These are phyloP conservation scores for Caenorhabditis sp. DNA, from an alignment of 2,888 invertebrate genomes.

Conservation along the genomic window DNA sequence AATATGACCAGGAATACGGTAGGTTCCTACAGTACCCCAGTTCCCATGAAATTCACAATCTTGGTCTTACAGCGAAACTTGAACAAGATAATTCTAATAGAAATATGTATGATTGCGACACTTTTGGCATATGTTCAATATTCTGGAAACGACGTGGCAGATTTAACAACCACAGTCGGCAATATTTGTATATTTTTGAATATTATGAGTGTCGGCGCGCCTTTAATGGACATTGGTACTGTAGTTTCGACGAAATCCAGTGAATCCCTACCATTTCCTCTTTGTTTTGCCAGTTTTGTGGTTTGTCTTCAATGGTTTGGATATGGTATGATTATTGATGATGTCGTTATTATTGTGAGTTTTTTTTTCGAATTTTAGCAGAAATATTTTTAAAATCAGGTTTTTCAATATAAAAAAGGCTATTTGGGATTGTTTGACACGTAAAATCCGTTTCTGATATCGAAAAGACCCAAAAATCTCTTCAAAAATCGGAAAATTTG, in stretches of 20 bases:
- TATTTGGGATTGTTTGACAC: too few relatives aligned
- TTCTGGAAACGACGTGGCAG: slow-evolving; percentile 5
- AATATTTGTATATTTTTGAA: slow-evolving; percentile 66
- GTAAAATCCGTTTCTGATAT: too few relatives aligned
- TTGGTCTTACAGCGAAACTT: slow-evolving; percentile 25
- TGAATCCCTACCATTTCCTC: slow-evolving; percentile 85
- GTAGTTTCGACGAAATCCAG: slow-evolving; percentile 79
- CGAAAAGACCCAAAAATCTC: too few relatives aligned
- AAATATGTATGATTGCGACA: slow-evolving; percentile 19
- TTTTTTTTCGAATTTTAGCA: too few relatives aligned
- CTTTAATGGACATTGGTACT: slow-evolving; percentile 54
- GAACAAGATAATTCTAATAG: slow-evolving; percentile 26
- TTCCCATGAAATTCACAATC: too few relatives aligned
- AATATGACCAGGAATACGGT: slow-evolving; percentile 76
- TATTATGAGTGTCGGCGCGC: slow-evolving; percentile 63
- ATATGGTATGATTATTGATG: slow-evolving; percentile 82
- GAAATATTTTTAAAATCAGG: too few relatives aligned
- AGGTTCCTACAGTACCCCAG: neutral
- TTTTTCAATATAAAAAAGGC: too few relatives aligned
- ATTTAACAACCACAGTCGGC: slow-evolving; percentile 39
- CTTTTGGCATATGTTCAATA: slow-evolving; percentile 15
- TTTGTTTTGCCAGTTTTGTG: slow-evolving; percentile 83
- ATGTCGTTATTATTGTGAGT: slow-evolving; percentile 81
- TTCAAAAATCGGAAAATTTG: too few relatives aligned
- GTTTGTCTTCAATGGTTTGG: slow-evolving; percentile 83